Evolutionary conservation across 2,888 invertebrate species (phyloP), one percentile per base, ranked within the genome.

Genomic region (Dryobota labecula): DNA sequence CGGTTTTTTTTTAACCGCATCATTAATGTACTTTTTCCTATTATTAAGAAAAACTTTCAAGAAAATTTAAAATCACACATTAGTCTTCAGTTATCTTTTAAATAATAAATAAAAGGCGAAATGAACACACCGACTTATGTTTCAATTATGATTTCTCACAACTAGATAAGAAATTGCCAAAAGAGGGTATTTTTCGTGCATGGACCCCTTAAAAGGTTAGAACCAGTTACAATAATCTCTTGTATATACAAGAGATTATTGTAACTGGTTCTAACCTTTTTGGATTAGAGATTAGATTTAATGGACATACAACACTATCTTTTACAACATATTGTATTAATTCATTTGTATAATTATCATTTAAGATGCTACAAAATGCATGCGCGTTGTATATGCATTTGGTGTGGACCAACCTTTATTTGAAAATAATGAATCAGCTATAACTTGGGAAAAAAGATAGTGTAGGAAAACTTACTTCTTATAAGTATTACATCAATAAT

Each of bases 241-340:
- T n/a, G n/a, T n/a, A n/a, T n/a, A n/a, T n/a, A n/a, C n/a, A n/a
- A n/a, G n/a, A n/a, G n/a, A n/a, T n/a, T n/a, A n/a, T n/a, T n/a
- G n/a, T n/a, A n/a, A n/a, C n/a, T n/a, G n/a, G n/a, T n/a, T n/a
- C n/a, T n/a, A n/a, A n/a, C n/a, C n/a, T n/a, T n/a, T n/a, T n/a
- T n/a, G n/a, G n/a, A n/a, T n/a, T n/a, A n/a, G n/a, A n/a, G n/a
- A n/a, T n/a, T n/a, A n/a, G n/a, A n/a, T n/a, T 38, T 18, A 20
- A 45, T 27, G 2, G 27, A n/a, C 15, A n/a, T n/a, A n/a, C n/a
- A 43, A 7, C 18, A 30, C 18, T n/a, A 36, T 69, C n/a, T 30
- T 36, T 45, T 13, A 38, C 71, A 56, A 45, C n/a, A 45, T 13
- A n/a, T 53, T 69, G n/a, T 27, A n/a, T 69, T 69, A 27, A 69